These are phyloP conservation scores for Pocillopora grandis DNA, from an alignment of 92 coral and sea anemone genomes.

Conservation along the genomic window DNA sequence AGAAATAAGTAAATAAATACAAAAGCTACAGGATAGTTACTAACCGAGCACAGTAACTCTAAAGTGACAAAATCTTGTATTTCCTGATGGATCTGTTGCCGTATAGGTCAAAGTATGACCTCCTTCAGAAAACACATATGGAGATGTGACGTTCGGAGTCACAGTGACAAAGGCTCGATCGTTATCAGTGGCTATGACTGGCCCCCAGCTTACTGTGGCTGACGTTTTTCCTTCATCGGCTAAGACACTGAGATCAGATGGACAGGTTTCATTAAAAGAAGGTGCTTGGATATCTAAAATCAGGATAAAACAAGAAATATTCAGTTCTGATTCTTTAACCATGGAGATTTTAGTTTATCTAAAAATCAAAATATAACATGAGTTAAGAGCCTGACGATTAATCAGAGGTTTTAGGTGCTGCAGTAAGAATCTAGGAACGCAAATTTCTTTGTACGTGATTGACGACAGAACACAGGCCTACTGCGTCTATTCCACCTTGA, in stretches of 20 bases:
- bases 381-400: background rate
- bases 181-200: slow-evolving; percentile 59
- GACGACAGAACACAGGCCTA: too few species aligned
- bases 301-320: background rate
- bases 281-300: slow-evolving; percentile 52
- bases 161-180: slow-evolving; percentile 44
- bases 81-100: slow-evolving; percentile 58
- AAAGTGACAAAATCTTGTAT: slow-evolving; percentile 40
- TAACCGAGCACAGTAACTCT: slow-evolving; percentile 52
- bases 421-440: too few species aligned
- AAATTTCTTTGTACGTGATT: too few species aligned
- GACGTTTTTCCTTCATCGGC: slow-evolving; percentile 45
- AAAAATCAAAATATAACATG: background rate
- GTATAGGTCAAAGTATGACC: slow-evolving; percentile 34
- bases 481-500: too few species aligned
- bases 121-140: slow-evolving; percentile 54
- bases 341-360: background rate
- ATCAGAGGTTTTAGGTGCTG: too few species aligned
- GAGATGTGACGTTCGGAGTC: slow-evolving; percentile 36
- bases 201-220: slow-evolving; percentile 52
- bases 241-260: slow-evolving; percentile 23
- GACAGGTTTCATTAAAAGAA: slow-evolving; percentile 56
- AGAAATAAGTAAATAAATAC: too few species aligned
- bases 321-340: background rate
- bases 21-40: too few species aligned